Conservation (phyloP, 2,888 invertebrate genomes). For the Ormyrus nitidulus region DNA sequence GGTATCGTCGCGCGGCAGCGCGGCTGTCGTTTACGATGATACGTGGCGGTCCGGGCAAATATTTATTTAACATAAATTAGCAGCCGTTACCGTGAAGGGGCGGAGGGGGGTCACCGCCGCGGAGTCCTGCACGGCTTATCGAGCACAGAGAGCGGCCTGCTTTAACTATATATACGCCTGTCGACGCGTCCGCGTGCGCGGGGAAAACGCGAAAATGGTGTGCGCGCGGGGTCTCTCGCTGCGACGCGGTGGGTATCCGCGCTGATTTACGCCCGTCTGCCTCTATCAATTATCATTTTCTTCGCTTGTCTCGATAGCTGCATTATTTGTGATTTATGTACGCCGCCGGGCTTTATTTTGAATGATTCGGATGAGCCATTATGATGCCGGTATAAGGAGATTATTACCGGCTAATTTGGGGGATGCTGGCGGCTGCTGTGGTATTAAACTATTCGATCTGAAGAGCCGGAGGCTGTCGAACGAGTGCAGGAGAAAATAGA, state of each 20-base stretch:
- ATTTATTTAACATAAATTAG: conserved; percentile 64
- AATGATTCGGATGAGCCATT: too few species aligned
- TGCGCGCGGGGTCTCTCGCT: conserved; percentile 2
- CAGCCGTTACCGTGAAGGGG: conserved; percentile 55
- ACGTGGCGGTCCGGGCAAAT: conserved; percentile 58
- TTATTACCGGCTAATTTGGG: too few species aligned
- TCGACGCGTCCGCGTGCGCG: not conserved
- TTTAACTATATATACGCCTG: conserved; percentile 6
- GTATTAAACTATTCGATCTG: too few species aligned
- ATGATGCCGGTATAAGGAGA: too few species aligned
- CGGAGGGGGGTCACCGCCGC: conserved; percentile 5
- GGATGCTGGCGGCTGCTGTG: too few species aligned
- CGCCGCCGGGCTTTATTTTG: not conserved
- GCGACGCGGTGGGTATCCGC: not conserved
- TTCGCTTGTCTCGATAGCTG: too few species aligned
- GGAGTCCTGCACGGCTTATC: not conserved
- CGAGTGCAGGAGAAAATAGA: too few species aligned
- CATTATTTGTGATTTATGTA: conserved; percentile 6
- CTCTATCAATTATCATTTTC: conserved; percentile 8
- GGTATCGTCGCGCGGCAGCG: not conserved
- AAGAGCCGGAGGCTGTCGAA: too few species aligned
- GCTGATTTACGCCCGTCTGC: not conserved
- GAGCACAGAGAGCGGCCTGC: not conserved
- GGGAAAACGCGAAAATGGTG: not conserved
- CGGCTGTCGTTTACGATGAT: conserved; percentile 57